Evolutionary conservation across 2,888 invertebrate species (phyloP).

Genomic region (Ditula angustiorana): DNA sequence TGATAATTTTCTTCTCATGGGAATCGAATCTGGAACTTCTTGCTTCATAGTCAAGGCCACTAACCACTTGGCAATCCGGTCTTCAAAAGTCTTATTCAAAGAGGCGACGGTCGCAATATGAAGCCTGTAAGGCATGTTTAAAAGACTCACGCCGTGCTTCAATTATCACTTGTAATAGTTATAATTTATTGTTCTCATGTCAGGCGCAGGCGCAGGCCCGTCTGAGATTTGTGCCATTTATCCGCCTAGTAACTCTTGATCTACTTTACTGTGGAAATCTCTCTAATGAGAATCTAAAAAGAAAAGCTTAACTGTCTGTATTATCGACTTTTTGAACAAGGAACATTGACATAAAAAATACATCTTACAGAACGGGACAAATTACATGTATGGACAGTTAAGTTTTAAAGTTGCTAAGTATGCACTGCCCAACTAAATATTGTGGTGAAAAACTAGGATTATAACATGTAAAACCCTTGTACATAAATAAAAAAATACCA

Average conservation of each 20-base stretch:
- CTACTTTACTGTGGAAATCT: slow-evolving; percentile 15
- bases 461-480: too few species aligned
- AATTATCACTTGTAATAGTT: slow-evolving; percentile 47
- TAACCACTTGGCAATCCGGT: too few species aligned
- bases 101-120: slow-evolving; percentile 23
- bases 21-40: too few species aligned
- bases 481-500: too few species aligned
- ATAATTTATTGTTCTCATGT: slow-evolving; percentile 46
- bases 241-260: slow-evolving; percentile 25
- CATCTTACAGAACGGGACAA: too few species aligned
- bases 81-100: background rate
- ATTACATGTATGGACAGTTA: too few species aligned
- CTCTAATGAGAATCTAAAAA: slow-evolving; percentile 11
- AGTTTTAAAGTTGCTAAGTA: too few species aligned
- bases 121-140: slow-evolving; percentile 11
- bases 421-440: too few species aligned
- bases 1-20: too few species aligned
- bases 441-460: too few species aligned
- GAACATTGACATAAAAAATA: too few species aligned
- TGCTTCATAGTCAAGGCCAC: too few species aligned
- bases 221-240: slow-evolving; percentile 9
- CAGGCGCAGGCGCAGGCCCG: slow-evolving; percentile 23
- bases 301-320: slow-evolving; percentile 14
- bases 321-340: slow-evolving; percentile 2
- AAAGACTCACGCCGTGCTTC: slow-evolving; percentile 22